These are phyloP conservation scores for Vesta saturnalis DNA, from an alignment of 2,888 invertebrate genomes.

Conservation along the genomic window DNA sequence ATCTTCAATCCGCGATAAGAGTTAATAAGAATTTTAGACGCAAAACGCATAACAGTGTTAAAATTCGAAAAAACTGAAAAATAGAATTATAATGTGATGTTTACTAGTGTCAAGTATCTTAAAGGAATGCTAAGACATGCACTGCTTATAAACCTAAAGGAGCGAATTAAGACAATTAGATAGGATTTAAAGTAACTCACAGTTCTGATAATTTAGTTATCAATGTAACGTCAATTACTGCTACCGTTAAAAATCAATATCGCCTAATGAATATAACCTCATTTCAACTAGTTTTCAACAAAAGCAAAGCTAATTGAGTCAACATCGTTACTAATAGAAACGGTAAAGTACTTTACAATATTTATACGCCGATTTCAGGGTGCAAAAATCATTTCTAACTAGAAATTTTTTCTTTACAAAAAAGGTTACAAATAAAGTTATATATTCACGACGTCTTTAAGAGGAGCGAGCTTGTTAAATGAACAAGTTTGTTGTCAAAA, in stretches of 20 bases:
- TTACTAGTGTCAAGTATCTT: no score
- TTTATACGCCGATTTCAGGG: neutral
- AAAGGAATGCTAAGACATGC: no score
- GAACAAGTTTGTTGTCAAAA: constrained; percentile 33
- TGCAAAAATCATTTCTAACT: neutral
- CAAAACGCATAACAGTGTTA: no score
- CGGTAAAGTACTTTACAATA: neutral
- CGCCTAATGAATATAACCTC: neutral
- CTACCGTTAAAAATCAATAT: neutral
- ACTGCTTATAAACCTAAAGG: no score
- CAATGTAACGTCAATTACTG: neutral
- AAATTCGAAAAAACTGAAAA: no score
- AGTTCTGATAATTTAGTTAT: neutral
- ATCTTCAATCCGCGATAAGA: no score
- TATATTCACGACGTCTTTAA: constrained; percentile 22
- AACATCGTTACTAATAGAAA: neutral
- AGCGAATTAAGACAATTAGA: no score
- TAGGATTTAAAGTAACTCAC: no score
- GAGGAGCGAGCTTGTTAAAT: constrained; percentile 24
- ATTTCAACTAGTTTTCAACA: neutral
- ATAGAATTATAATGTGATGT: no score
- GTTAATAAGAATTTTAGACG: no score
- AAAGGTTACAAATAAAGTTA: constrained; percentile 27
- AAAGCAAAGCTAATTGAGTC: neutral
- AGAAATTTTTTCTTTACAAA: constrained; percentile 11